A percentile compares a stretch with the other conserved stretches of the same genome.
Conservation (phyloP, 2,888 invertebrate species). For the Aleiodes leptofemur region DNA sequence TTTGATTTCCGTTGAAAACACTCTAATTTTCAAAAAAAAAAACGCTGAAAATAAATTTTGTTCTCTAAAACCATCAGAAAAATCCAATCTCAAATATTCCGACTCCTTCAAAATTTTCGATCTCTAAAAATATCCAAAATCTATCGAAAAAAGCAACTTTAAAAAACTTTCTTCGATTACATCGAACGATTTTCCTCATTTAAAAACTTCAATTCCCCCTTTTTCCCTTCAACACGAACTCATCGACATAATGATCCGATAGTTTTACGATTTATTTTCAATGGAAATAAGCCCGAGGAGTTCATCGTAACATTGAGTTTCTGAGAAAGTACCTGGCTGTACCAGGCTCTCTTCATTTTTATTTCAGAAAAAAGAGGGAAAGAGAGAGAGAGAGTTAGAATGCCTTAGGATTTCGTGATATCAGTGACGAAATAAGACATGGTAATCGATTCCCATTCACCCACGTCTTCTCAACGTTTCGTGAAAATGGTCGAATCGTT, state of each 20-base stretch:
- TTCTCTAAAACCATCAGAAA: no score
- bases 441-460: conserved; percentile 48
- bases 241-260: neutral
- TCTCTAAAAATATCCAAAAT: no score
- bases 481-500: conserved; percentile 47
- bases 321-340: conserved; percentile 37
- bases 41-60: no score
- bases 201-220: no score
- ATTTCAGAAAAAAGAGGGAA: neutral
- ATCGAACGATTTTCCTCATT: no score
- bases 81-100: no score
- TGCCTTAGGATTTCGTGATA: conserved; percentile 51
- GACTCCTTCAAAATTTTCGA: no score
- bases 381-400: conserved; percentile 32
- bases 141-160: no score
- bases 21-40: no score
- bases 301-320: conserved; percentile 4
- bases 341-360: conserved; percentile 29
- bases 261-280: conserved; percentile 19
- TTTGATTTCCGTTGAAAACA: no score
- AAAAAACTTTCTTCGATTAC: no score
- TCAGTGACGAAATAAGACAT: conserved; percentile 49
- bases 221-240: no score
- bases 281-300: neutral
- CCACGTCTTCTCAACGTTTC: conserved; percentile 40